Evolutionary conservation across 2,113 vertebrate species (phyloP).

Genomic region (Myodes glareolus): DNA sequence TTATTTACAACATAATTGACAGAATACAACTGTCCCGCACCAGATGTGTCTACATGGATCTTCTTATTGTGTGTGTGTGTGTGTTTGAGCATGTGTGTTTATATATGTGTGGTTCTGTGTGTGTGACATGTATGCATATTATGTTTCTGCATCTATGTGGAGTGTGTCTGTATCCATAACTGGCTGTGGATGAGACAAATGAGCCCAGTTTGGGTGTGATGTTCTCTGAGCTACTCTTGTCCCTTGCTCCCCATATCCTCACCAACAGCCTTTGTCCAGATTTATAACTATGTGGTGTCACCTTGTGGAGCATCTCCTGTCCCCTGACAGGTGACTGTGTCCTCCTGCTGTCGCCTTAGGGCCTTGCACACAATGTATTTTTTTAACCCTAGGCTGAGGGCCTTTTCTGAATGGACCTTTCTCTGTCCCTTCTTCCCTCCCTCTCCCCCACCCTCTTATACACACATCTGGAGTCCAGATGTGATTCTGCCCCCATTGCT

Average conservation of each 20-base stretch:
- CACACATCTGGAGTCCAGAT: neutral
- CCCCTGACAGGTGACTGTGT: neutral
- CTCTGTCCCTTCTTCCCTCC: neutral
- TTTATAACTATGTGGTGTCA: neutral
- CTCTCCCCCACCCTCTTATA: accelerated
- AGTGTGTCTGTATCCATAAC: neutral
- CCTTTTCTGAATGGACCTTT: neutral
- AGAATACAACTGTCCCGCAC: no score
- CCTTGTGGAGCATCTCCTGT: no score
- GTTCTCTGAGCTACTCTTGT: neutral
- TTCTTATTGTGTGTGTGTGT: neutral
- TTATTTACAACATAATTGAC: no score
- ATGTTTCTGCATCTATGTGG: neutral
- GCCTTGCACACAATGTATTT: no score
- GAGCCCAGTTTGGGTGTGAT: accelerated
- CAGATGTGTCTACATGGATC: no score
- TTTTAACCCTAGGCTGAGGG: neutral
- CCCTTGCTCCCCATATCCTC: neutral
- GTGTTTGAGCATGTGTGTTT: neutral
- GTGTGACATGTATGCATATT: neutral
- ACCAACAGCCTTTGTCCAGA: accelerated
- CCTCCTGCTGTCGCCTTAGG: no score
- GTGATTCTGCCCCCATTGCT: neutral
- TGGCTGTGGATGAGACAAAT: neutral
- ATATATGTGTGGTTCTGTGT: neutral